These are phyloP conservation scores for Pteronura brasiliensis DNA, from an alignment of 2,113 vertebrate species.

Conservation along the genomic window DNA sequence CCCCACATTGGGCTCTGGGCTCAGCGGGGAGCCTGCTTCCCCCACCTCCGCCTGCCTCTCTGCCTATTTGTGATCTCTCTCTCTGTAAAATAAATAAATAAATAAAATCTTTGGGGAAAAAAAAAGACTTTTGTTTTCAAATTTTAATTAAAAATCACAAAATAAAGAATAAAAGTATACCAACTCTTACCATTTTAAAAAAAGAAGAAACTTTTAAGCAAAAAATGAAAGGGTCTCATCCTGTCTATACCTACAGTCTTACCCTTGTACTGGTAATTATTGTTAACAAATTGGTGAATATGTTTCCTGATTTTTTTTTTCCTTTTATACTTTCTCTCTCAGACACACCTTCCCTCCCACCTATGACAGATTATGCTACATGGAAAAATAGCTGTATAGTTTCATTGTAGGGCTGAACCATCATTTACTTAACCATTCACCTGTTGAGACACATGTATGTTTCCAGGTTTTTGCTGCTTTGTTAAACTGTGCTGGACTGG, in stretches of 20 bases:
- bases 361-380: neutral
- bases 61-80: no score
- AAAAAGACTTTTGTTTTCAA: neutral
- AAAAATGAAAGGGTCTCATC: neutral
- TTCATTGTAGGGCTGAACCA: neutral
- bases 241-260: neutral
- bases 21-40: no score
- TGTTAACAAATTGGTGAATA: neutral
- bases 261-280: neutral
- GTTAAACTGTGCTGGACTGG: neutral
- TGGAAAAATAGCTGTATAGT: neutral
- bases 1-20: no score
- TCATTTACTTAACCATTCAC: neutral
- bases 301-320: neutral
- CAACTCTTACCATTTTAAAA: neutral
- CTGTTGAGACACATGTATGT: neutral
- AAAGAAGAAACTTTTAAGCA: neutral
- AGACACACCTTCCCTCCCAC: neutral
- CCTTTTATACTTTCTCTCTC: accelerated
- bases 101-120: no score
- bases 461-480: neutral
- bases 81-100: no score
- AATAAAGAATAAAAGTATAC: neutral
- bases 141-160: neutral
- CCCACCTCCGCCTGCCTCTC: no score